Percentiles rank a stretch among this genome's conserved stretches.
Evolutionary conservation across 2,113 vertebrate genomes (phyloP).

Genomic region (Bubo bubo): DNA sequence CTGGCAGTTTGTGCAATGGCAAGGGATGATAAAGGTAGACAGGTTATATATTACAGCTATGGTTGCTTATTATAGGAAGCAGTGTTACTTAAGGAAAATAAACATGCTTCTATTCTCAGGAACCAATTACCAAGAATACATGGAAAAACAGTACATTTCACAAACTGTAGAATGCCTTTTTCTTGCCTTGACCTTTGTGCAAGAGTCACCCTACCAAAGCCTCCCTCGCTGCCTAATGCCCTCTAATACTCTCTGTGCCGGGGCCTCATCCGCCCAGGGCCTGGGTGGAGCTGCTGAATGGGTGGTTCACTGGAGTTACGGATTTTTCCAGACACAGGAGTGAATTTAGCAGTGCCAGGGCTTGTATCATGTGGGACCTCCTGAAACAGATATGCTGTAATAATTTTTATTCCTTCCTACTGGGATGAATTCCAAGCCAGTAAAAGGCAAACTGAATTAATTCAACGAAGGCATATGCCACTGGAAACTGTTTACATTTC

Average conservation of each 20-base stretch:
- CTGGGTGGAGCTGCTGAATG: background rate
- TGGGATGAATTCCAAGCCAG: constrained; percentile 82
- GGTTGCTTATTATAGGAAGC: constrained; percentile 13
- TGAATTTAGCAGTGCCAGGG: background rate
- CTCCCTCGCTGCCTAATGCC: background rate
- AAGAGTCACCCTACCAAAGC: background rate
- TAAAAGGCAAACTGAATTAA: constrained; percentile 86
- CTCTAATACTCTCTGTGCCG: background rate
- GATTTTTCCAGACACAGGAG: background rate
- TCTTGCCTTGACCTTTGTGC: constrained; percentile 1
- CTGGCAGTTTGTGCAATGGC: background rate
- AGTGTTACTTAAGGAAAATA: constrained; percentile 10
- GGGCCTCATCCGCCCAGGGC: background rate
- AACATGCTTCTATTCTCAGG: background rate
- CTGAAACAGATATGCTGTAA: constrained; percentile 71
- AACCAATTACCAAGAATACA: background rate
- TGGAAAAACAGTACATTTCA: background rate
- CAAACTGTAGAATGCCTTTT: background rate
- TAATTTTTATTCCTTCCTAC: constrained; percentile 76
- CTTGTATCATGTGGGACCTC: constrained; percentile 44
- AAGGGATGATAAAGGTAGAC: background rate
- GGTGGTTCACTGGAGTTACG: background rate
- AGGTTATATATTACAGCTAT: background rate
- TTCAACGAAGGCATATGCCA: constrained; percentile 82
- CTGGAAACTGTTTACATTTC: constrained; percentile 80